Evolutionary conservation across 2,888 invertebrate species (phyloP), one percentile per base, ranked within the genome.

Genomic region (Odontothrips loti): DNA sequence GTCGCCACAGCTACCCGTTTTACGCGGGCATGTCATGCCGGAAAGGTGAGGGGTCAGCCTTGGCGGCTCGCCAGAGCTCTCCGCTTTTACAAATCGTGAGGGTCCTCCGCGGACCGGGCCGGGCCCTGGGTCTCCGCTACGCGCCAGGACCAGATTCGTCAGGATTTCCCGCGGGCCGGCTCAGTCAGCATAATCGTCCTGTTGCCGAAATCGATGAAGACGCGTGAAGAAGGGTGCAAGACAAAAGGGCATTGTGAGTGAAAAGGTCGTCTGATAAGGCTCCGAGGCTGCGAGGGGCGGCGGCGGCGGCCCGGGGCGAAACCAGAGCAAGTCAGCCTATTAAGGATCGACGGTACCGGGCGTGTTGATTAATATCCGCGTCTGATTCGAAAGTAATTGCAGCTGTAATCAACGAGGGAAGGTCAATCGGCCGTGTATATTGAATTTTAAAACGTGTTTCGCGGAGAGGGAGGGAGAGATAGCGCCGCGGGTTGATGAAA

Each of bases 221-320:
- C 1, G 51, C 51, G 51, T 51, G n/a, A n/a, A n/a, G n/a, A n/a
- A n/a, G n/a, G n/a, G n/a, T n/a, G 68, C 20, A 68, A 68, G 68
- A 68, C 68, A 68, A 68, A 68, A 68, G 68, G n/a, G n/a, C 68
- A 68, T 68, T 68, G 68, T 68, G n/a, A n/a, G 11, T 3, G n/a
- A 11, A 68, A 68, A 68, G 68, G 68, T 68, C 68, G 68, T 1
- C 51, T 23, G 23, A 68, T n/a, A 6, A 51, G 48, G 51, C 51
- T 1, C 6, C 51, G 2, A 51, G 17, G 17, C 17, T 17, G n/a
- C n/a, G n/a, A n/a, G n/a, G n/a, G n/a, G n/a, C n/a, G n/a, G n/a
- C n/a, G n/a, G n/a, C n/a, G n/a, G n/a, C n/a, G n/a, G n/a, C n/a
- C n/a, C n/a, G n/a, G n/a, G n/a, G n/a, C n/a, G n/a, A n/a, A n/a